Evolutionary conservation across 2,888 invertebrate genomes (phyloP), one percentile per base, ranked within the genome.

Genomic region (Danaus chrysippus): DNA sequence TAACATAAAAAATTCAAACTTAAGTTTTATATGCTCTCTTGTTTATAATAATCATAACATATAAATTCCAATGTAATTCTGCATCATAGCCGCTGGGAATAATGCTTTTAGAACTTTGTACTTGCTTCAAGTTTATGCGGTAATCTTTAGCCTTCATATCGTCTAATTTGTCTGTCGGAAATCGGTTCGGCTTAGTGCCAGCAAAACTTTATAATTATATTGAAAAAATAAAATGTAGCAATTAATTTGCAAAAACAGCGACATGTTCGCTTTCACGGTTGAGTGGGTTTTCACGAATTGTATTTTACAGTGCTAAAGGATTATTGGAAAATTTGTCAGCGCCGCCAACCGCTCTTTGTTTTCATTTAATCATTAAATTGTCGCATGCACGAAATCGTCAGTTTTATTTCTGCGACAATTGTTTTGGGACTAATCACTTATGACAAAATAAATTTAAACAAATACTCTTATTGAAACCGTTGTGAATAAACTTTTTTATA

Each of bases 261-360:
- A 68, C 64, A 67, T 66, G 61, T 67, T 65, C 66, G 65, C 67
- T 69, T 70, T 68, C 69, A 66, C 60, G 68, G 71, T 68, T 65
- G 65, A 73, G 66, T 68, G 73, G 66, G 74, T 74, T 72, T 73
- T 68, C 72, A 67, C 70, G 71, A 70, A 73, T 73, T 72, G 72
- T 73, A 73, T 75, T 77, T 79, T 72, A 73, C 73, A 72, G 71
- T 69, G 68, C 73, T 71, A 73, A 74, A 74, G 78, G 76, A 76
- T 79, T 77, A 79, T 78, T 73, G 76, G 76, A 74, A 78, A 79
- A 76, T 78, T 76, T 74, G 74, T 75, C 74, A 76, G 68, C 68
- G 70, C 70, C 65, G 70, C 69, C 69, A 68, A 65, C 70, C 59
- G 62, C 62, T 64, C 71, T 73, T 73, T 76, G 74, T 75, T 76